These are phyloP conservation scores for Narcine bancroftii DNA, from an alignment of 2,113 vertebrate species.

Conservation along the genomic window DNA sequence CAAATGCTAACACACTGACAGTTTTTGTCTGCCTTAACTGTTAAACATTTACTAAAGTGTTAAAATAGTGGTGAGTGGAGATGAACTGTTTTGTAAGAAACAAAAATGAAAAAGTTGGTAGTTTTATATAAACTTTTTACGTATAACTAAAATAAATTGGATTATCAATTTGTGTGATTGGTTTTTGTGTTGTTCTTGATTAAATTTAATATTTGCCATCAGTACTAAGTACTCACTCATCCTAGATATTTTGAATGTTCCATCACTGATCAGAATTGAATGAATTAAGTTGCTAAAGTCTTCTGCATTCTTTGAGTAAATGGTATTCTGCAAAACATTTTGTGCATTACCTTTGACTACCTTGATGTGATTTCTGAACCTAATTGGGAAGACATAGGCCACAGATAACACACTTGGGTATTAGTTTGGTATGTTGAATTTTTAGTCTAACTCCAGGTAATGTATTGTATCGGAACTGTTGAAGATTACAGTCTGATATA, in stretches of 20 bases:
- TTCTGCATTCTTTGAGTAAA: neutral
- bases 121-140: slow-evolving; percentile 38
- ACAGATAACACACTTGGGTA: neutral
- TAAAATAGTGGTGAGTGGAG: slow-evolving; percentile 12
- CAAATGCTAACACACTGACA: slow-evolving; percentile 25
- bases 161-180: neutral
- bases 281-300: neutral
- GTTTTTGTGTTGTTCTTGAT: neutral
- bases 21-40: slow-evolving; percentile 31
- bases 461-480: neutral
- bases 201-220: neutral
- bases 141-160: slow-evolving; percentile 35
- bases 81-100: slow-evolving; percentile 37
- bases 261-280: neutral
- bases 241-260: neutral
- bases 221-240: no score
- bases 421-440: neutral
- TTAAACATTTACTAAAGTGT: slow-evolving; percentile 34
- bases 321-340: neutral
- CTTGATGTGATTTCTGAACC: neutral
- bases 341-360: neutral
- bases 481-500: neutral
- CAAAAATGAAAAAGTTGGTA: slow-evolving; percentile 23
- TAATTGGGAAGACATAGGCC: neutral
- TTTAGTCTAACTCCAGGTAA: neutral